Evolutionary conservation across 2,888 invertebrate genomes (phyloP).

Genomic region (Marronus borbonicus): DNA sequence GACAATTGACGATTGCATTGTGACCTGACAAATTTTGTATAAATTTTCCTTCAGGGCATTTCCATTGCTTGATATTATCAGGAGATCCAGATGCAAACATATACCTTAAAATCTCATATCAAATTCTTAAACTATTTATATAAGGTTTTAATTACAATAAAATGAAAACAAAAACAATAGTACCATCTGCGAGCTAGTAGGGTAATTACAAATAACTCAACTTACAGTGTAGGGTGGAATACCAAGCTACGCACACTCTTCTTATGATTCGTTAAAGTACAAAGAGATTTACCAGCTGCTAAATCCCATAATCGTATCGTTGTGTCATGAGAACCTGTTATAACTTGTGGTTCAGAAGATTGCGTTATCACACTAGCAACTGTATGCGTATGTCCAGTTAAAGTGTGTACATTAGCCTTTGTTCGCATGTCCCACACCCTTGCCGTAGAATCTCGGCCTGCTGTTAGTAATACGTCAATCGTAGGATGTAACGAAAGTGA

Average conservation of each 20-base stretch:
- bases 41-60: conserved; percentile 97
- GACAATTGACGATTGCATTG: conserved; percentile 96
- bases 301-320: conserved; percentile 98
- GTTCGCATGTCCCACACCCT: conserved; percentile 99
- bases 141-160: not conserved
- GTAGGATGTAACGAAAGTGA: conserved; percentile 94
- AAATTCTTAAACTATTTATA: not conserved
- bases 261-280: conserved; percentile 98
- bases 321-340: conserved; percentile 96
- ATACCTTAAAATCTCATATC: conserved; percentile 71
- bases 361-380: conserved; percentile 96
- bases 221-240: conserved; percentile 81
- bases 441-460: conserved; percentile 96
- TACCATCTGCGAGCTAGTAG: not conserved
- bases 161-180: not conserved
- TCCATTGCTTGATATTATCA: conserved; percentile 99
- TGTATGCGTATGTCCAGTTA: conserved; percentile 97
- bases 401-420: conserved; percentile 97
- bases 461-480: conserved; percentile 94
- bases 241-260: conserved; percentile 90
- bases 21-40: conserved; percentile 97
- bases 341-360: conserved; percentile 91
- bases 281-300: conserved; percentile 94
- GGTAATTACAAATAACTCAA: conserved; percentile 52
- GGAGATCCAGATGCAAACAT: conserved; percentile 99